These are phyloP conservation scores for Apamea sordens DNA, from an alignment of 2,888 invertebrate genomes.

Conservation along the genomic window DNA sequence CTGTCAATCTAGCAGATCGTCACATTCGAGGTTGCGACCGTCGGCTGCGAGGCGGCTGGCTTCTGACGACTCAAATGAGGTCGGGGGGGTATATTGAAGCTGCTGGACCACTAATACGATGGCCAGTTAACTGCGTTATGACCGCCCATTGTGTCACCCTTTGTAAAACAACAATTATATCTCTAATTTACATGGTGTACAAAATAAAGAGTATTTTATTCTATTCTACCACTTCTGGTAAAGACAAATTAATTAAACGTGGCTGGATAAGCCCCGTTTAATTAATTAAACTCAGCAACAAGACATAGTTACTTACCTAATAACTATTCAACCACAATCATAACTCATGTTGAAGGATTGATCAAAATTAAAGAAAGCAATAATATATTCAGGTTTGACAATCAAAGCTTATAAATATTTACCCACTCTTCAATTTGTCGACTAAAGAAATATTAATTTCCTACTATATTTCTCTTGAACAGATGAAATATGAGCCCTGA, in stretches of 20 bases:
- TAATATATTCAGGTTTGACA: slow-evolving; percentile 1
- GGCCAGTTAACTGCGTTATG: neutral
- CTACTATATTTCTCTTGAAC: slow-evolving; percentile 8
- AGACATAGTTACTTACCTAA: neutral
- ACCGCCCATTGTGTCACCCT: no score
- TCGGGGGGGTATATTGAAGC: no score
- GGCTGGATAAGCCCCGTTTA: neutral
- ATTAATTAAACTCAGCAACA: slow-evolving; percentile 1
- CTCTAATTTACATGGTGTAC: no score
- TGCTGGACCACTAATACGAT: neutral
- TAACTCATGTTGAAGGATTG: no score
- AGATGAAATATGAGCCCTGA: neutral
- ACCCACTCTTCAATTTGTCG: neutral
- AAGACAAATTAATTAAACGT: no score
- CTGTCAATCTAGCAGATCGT: no score
- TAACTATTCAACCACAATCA: neutral
- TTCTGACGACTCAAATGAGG: no score
- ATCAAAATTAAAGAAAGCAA: neutral
- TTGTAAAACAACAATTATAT: no score
- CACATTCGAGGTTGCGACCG: no score
- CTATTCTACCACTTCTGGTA: neutral
- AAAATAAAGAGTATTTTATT: no score
- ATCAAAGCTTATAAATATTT: slow-evolving; percentile 7
- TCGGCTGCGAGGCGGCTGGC: no score
- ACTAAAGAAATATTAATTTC: neutral